These are phyloP conservation scores for Ameiurus melas DNA, from an alignment of 2,113 vertebrate genomes.

Conservation along the genomic window DNA sequence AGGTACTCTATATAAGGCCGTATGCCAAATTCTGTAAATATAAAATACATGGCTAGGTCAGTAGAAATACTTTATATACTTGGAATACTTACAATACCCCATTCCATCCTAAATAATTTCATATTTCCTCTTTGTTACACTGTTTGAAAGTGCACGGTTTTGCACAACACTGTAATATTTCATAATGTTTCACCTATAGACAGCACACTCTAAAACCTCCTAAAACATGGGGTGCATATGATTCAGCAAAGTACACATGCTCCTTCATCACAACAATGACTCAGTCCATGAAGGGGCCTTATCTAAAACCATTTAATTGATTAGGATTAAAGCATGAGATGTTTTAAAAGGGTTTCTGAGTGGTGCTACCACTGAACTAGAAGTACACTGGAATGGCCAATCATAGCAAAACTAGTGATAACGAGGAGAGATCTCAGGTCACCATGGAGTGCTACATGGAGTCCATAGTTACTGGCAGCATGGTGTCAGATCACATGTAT, in stretches of 20 bases:
- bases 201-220: background rate
- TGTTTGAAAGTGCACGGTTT: background rate
- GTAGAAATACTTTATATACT: too few species aligned
- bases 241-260: background rate
- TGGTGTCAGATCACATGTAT: too few species aligned
- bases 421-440: too few species aligned
- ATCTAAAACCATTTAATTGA: background rate
- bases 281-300: background rate
- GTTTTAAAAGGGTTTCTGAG: background rate
- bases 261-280: background rate
- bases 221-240: background rate
- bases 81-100: too few species aligned
- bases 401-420: too few species aligned
- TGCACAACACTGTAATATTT: background rate
- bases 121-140: background rate
- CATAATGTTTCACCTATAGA: background rate
- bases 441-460: too few species aligned
- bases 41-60: too few species aligned
- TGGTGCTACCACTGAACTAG: background rate
- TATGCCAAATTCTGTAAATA: too few species aligned
- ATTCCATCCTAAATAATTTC: background rate
- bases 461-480: too few species aligned
- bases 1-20: too few species aligned
- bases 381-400: too few species aligned
- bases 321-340: background rate